Percentiles rank a stretch among this genome's conserved stretches.
These are phyloP conservation scores for Eupeodes corollae DNA, from an alignment of 1,140 invertebrate species.

Conservation along the genomic window DNA sequence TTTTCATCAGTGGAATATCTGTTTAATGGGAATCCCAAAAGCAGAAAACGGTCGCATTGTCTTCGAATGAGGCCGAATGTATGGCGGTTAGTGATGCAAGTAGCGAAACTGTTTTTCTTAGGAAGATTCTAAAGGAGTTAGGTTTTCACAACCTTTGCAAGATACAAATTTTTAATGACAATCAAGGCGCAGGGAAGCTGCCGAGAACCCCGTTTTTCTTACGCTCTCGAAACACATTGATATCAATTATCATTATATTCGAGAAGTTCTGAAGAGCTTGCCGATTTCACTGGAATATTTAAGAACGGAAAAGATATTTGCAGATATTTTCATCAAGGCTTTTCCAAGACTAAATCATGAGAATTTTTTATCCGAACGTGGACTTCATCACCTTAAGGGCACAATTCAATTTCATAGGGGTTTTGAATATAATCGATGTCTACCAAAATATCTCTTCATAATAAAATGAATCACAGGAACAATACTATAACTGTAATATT, in stretches of 20 bases:
- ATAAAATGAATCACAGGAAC: no score
- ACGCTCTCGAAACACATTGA: slow-evolving; percentile 27
- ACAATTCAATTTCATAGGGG: no score
- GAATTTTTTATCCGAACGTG: no score
- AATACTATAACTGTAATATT: no score
- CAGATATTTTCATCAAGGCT: slow-evolving; percentile 15
- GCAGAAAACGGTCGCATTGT: slow-evolving; percentile 21
- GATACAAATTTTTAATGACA: slow-evolving; percentile 3
- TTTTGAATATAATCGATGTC: no score
- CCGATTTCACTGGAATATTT: slow-evolving; percentile 10
- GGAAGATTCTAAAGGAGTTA: slow-evolving; percentile 4
- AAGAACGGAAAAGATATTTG: slow-evolving; percentile 8
- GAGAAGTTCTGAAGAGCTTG: slow-evolving; percentile 10
- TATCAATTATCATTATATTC: slow-evolving; percentile 17
- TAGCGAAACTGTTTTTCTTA: slow-evolving; percentile 13
- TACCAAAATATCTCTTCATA: no score
- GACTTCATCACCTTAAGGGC: no score
- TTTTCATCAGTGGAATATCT: slow-evolving; percentile 5
- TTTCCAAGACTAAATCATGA: no score
- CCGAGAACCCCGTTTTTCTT: slow-evolving; percentile 14
- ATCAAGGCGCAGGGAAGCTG: slow-evolving; percentile 15
- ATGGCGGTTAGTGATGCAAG: slow-evolving; percentile 18
- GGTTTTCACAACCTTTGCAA: no score
- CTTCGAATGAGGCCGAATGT: slow-evolving; percentile 27
- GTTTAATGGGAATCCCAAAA: slow-evolving; percentile 28